Evolutionary conservation across 2,113 vertebrate genomes (phyloP).

Genomic region (Mirounga angustirostris): DNA sequence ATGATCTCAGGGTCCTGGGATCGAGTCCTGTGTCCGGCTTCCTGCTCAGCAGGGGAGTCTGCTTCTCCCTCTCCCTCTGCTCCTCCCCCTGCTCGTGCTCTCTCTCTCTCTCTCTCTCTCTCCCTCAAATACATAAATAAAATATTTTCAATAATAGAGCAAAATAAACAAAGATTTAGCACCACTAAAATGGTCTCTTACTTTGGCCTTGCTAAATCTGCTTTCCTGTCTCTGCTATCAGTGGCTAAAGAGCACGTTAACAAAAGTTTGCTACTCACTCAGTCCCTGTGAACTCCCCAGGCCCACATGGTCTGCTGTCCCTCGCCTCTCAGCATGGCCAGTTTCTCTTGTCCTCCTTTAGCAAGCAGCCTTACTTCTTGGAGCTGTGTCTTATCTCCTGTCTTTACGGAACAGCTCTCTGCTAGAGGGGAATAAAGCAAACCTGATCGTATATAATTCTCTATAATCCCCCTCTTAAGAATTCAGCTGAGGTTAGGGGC

Average conservation of each 20-base stretch:
- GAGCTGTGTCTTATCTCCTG: background rate
- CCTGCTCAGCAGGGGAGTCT: background rate
- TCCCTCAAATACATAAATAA: background rate
- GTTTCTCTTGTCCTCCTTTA: background rate
- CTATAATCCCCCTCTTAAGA: background rate
- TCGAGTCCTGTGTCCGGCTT: background rate
- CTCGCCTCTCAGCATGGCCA: background rate
- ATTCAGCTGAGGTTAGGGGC: background rate
- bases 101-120: background rate
- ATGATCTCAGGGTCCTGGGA: background rate
- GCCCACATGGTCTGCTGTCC: background rate
- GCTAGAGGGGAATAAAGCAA: too few relatives aligned
- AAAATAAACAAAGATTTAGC: constrained; percentile 12
- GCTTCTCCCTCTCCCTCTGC: background rate
- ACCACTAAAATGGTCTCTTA: background rate
- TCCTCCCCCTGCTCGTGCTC: background rate
- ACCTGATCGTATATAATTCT: background rate
- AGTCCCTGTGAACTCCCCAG: background rate
- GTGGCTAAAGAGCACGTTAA: background rate
- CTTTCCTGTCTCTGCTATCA: background rate
- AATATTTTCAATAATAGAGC: background rate
- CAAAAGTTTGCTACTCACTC: background rate
- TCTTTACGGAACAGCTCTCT: background rate
- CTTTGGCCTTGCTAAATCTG: background rate
- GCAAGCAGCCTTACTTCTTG: background rate